Conservation (phyloP, 2,797 vertebrate genomes). For the Crocidura indochinensis region DNA sequence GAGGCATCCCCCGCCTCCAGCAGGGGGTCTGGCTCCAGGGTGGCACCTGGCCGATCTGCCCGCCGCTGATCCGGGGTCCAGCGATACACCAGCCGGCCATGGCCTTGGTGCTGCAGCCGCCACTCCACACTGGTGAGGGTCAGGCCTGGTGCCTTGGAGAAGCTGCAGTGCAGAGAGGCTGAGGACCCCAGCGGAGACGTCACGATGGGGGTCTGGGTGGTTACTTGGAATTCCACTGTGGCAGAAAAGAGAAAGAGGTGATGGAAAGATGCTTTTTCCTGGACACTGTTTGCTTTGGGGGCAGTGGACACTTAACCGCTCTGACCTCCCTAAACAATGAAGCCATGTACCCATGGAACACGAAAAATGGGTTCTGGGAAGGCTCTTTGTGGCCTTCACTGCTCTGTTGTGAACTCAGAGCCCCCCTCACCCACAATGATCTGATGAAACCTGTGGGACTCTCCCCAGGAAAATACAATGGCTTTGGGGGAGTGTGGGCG, state of each 20-base stretch:
- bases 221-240: constrained; percentile 93
- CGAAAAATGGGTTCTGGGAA: too few species aligned
- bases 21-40: constrained; percentile 84
- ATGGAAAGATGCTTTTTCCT: neutral
- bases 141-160: constrained; percentile 86
- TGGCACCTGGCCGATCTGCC: constrained; percentile 67
- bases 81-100: constrained; percentile 88
- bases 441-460: too few species aligned
- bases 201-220: constrained; percentile 89
- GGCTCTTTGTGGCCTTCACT: too few species aligned
- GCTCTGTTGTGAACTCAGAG: too few species aligned
- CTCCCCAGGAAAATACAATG: too few species aligned
- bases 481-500: too few species aligned
- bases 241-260: constrained; percentile 10
- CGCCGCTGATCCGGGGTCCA: constrained; percentile 83
- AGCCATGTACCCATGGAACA: too few species aligned
- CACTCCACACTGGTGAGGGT: constrained; percentile 90
- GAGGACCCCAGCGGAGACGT: constrained; percentile 86
- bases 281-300: neutral
- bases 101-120: constrained; percentile 93
- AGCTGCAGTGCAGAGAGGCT: constrained; percentile 91
- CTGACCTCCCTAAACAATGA: neutral
- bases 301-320: neutral
- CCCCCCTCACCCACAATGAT: too few species aligned
- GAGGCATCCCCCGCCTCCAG: constrained; percentile 89